These are phyloP conservation scores for Hydrotaea diabolus DNA, from an alignment of 2,888 invertebrate species.

Conservation along the genomic window DNA sequence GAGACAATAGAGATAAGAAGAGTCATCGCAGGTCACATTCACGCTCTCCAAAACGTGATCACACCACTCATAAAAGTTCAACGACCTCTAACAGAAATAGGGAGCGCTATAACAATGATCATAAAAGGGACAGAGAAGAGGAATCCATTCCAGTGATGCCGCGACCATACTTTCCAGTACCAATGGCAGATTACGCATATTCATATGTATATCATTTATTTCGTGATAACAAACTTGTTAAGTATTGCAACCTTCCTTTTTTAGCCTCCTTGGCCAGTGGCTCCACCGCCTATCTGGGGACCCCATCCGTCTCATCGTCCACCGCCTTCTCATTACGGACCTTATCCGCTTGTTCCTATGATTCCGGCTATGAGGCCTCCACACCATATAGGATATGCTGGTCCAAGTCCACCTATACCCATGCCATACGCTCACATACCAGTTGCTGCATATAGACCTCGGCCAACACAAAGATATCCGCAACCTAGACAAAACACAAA, in stretches of 20 bases:
- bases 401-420: slow-evolving; percentile 12
- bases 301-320: slow-evolving; percentile 46
- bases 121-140: neutral
- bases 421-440: slow-evolving; percentile 32
- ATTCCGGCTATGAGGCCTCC: slow-evolving; percentile 38
- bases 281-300: slow-evolving; percentile 37
- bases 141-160: slow-evolving; percentile 14
- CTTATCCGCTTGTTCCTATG: slow-evolving; percentile 50
- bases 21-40: slow-evolving; percentile 26
- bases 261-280: slow-evolving; percentile 58
- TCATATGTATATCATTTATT: slow-evolving; percentile 56
- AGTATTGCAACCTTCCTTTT: slow-evolving; percentile 26
- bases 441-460: slow-evolving; percentile 28
- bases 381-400: slow-evolving; percentile 31
- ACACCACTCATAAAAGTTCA: slow-evolving; percentile 44
- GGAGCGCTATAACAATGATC: slow-evolving; percentile 32
- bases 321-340: slow-evolving; percentile 49
- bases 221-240: neutral
- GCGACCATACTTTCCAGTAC: slow-evolving; percentile 66
- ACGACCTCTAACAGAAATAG: slow-evolving; percentile 5
- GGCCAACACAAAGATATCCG: slow-evolving; percentile 31
- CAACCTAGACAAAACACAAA: slow-evolving; percentile 25
- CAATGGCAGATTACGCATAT: slow-evolving; percentile 64
- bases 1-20: neutral
- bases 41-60: slow-evolving; percentile 50